A percentile compares a stretch with the other conserved stretches of the same genome.
Evolutionary conservation across 2,113 vertebrate species (phyloP).

Genomic region (Numida meleagris): DNA sequence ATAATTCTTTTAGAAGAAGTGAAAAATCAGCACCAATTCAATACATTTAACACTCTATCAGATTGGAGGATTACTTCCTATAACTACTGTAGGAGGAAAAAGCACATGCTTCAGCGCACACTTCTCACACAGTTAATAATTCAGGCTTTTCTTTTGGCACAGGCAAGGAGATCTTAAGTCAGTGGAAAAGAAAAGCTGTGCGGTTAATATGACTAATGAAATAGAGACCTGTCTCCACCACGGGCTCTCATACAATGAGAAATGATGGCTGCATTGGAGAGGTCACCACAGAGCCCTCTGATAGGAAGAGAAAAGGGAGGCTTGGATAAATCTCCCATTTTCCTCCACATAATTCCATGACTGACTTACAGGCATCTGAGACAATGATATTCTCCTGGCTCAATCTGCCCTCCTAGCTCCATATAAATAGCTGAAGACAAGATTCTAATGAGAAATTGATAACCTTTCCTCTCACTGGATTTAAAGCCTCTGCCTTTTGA

Average conservation of each 20-base stretch:
- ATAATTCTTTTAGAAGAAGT: neutral
- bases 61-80: neutral
- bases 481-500: neutral
- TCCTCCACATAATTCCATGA: neutral
- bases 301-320: neutral
- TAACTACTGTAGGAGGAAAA: neutral
- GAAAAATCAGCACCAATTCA: neutral
- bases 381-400: fast-evolving
- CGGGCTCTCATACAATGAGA: neutral
- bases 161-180: neutral
- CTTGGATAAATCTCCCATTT: neutral
- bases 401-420: neutral
- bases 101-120: constrained; percentile 11
- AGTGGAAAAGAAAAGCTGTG: neutral
- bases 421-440: neutral
- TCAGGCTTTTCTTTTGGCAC: neutral
- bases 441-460: neutral
- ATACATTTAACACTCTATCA: neutral
- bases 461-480: neutral
- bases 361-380: neutral
- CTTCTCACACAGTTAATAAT: neutral
- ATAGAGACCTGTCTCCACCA: neutral
- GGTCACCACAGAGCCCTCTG: neutral
- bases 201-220: neutral
- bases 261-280: neutral